Conservation (phyloP, 2,113 vertebrate genomes). For the Seriola rivoliana region DNA sequence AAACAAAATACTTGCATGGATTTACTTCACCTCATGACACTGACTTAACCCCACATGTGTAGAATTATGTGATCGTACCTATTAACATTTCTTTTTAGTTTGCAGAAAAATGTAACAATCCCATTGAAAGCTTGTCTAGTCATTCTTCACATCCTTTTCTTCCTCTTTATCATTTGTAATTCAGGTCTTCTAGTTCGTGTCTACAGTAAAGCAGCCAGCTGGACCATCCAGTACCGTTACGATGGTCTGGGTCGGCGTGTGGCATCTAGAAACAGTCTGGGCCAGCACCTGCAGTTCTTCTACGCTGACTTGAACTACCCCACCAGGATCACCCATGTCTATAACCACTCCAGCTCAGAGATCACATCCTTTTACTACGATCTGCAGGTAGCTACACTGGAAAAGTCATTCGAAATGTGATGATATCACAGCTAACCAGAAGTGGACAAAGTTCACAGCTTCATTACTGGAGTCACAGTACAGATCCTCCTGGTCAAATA, state of each 20-base stretch:
- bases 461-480: too few species aligned
- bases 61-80: too few species aligned
- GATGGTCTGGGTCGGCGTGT: conserved; percentile 95
- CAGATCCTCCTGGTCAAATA: too few species aligned
- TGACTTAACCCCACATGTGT: too few species aligned
- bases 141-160: background rate
- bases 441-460: too few species aligned
- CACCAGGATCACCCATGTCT: conserved; percentile 96
- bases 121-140: background rate
- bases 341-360: conserved; percentile 98
- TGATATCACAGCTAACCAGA: background rate
- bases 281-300: conserved; percentile 98
- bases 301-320: conserved; percentile 97
- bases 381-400: conserved; percentile 83
- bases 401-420: background rate
- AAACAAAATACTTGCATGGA: background rate
- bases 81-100: background rate
- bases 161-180: background rate
- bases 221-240: conserved; percentile 97
- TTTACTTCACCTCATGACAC: background rate
- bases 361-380: conserved; percentile 99
- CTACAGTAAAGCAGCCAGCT: conserved; percentile 96
- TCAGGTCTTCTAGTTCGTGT: conserved; percentile 92
- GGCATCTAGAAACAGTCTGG: conserved; percentile 93
- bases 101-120: background rate